A percentile compares a stretch with the other conserved stretches of the same genome.
Conservation (phyloP, 2,888 invertebrate genomes). For the Ophonus ardosiacus region DNA sequence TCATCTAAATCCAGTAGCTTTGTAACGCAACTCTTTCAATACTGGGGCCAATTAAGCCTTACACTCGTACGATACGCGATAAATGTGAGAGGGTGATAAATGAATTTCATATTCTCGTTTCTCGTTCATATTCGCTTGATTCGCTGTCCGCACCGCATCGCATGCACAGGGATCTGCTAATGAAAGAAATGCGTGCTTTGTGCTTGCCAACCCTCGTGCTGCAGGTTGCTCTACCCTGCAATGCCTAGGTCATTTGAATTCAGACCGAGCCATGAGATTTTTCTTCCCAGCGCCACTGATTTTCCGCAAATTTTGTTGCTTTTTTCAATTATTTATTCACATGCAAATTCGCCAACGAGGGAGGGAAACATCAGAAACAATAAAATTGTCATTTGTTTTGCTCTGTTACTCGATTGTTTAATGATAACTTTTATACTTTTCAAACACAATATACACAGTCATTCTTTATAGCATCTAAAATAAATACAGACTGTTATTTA, state of each 20-base stretch:
- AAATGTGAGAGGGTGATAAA: constrained; percentile 51
- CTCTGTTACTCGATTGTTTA: background rate
- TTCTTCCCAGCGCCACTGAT: constrained; percentile 11
- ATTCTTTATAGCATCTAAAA: background rate
- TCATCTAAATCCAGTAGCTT: constrained; percentile 53
- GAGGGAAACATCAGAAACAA: background rate
- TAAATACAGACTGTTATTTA: too few relatives aligned
- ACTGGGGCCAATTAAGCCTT: constrained; percentile 50
- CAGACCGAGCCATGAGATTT: constrained; percentile 21
- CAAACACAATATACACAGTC: background rate
- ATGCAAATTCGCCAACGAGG: background rate
- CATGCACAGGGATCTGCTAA: constrained; percentile 4
- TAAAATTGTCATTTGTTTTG: background rate
- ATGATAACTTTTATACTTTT: background rate
- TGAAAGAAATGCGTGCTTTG: constrained; percentile 44
- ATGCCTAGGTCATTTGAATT: constrained; percentile 25
- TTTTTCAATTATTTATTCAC: constrained; percentile 39
- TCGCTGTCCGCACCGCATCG: constrained; percentile 35
- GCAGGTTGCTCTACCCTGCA: too few relatives aligned
- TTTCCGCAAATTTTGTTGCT: constrained; percentile 8
- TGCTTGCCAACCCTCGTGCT: background rate
- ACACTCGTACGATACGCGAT: constrained; percentile 29
- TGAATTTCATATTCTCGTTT: constrained; percentile 57
- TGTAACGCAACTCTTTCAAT: constrained; percentile 60
- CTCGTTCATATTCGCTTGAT: constrained; percentile 37